Evolutionary conservation across 2,113 vertebrate species (phyloP).

Genomic region (Orientallactaga bullata): DNA sequence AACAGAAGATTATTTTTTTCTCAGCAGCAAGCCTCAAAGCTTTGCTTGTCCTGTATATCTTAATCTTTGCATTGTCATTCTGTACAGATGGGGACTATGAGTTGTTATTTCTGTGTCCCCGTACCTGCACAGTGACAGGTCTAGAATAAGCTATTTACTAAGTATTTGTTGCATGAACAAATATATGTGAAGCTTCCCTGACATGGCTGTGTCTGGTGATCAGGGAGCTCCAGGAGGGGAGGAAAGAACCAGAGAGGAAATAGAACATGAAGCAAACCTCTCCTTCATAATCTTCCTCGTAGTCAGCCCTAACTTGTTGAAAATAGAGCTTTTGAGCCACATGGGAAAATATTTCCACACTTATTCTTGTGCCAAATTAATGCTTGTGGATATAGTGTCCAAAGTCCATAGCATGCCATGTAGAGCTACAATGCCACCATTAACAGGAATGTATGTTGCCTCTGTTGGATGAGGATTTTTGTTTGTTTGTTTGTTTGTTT

Average conservation of each 20-base stretch:
- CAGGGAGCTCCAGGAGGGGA: not conserved
- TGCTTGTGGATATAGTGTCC: not conserved
- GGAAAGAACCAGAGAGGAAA: not conserved
- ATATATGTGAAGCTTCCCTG: not conserved
- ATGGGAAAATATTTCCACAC: not conserved
- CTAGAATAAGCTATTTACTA: constrained; percentile 5
- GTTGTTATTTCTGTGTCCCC: constrained; percentile 1
- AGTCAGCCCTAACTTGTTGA: not conserved
- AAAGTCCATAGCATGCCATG: not conserved
- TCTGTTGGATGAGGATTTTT: not conserved
- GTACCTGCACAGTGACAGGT: not conserved
- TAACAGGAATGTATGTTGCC: not conserved
- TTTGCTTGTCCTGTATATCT: not conserved
- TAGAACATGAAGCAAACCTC: not conserved
- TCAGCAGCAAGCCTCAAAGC: not conserved
- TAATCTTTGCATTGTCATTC: not conserved
- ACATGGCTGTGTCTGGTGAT: not conserved
- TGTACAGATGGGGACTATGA: not conserved
- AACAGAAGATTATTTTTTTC: constrained; percentile 45
- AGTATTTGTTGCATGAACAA: constrained; percentile 6
- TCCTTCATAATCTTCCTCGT: not conserved
- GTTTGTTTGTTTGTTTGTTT: not conserved
- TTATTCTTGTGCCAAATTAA: not conserved
- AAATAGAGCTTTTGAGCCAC: not conserved
- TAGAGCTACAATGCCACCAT: not conserved